Conservation (phyloP, 2,888 invertebrate genomes). For the Epistrophella euchroma region DNA sequence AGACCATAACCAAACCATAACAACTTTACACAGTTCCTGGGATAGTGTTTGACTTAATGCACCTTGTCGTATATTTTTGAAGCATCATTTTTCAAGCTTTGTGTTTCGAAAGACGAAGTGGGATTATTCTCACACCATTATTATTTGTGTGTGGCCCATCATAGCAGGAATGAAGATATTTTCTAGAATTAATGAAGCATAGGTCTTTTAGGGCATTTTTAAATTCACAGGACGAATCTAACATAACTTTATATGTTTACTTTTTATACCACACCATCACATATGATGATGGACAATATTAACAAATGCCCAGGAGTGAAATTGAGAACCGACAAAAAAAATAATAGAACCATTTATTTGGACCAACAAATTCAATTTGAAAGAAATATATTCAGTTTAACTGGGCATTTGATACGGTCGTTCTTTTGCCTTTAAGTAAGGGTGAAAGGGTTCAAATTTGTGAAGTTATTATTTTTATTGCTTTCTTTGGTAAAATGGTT, state of each 20-base stretch:
- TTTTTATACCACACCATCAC: neutral
- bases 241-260: conserved; percentile 46
- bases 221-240: conserved; percentile 36
- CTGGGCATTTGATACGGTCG: conserved; percentile 47
- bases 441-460: conserved; percentile 64
- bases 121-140: conserved; percentile 60
- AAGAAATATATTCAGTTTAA: conserved; percentile 71
- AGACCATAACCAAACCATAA: conserved; percentile 42
- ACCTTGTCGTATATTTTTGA: conserved; percentile 66
- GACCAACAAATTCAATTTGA: conserved; percentile 68
- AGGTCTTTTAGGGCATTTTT: conserved; percentile 52
- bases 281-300: conserved; percentile 58
- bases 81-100: conserved; percentile 75
- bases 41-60: conserved; percentile 74
- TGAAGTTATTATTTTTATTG: conserved; percentile 72
- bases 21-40: conserved; percentile 59
- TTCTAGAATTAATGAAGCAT: conserved; percentile 72
- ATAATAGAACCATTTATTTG: conserved; percentile 42
- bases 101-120: conserved; percentile 43
- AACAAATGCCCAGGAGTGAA: conserved; percentile 64
- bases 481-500: conserved; percentile 18
- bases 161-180: conserved; percentile 38
- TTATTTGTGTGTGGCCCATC: neutral
- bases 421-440: neutral
- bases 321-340: conserved; percentile 36